Evolutionary conservation across 2,888 invertebrate genomes (phyloP), one percentile per base, ranked within the genome.

Genomic region (Argyresthia goedartella): DNA sequence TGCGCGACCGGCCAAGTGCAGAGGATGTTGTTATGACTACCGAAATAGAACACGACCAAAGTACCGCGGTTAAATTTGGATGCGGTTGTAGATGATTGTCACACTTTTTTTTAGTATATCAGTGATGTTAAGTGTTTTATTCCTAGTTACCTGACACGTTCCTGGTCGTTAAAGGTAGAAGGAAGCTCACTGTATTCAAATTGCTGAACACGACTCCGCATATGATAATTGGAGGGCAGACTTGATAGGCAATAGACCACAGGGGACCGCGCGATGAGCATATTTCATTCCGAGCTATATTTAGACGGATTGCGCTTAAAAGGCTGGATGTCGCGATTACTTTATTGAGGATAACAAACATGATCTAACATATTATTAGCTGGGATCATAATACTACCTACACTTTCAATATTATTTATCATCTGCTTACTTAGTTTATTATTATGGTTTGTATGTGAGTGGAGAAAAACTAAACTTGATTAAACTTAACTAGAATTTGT

Each of bases 1-100:
- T 81, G 47, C 47, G 53, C 64, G 61, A 63, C 58, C 73, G 81
- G 81, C 81, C 85, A 84, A 84, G 84, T 82, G 82, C 84, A 84
- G 75, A 73, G 74, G 76, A 76, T 76, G 76, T 77, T 71, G 66
- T 75, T 76, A 71, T 57, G 59, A 55, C 56, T 61, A 67, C 73
- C 63, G 60, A 80, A 81, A 84, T 81, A 80, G 79, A 77, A 67
- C 65, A 10, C 46, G 36, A 13, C 58, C 63, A 69, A 67, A 68
- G 61, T 57, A 60, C 61, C 59, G 60, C 57, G 25, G 43, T 44
- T 14, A 16, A 43, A 44, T 49, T 49, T 16, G 25, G 36, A 44
- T 48, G 50, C 35, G 45, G 41, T 6, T 41, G 49, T 25, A 25
- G 25, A 25, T 6, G 25, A 25, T 25, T 25, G 25, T 25, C 25